Evolutionary conservation across 2,888 invertebrate species (phyloP).

Genomic region (Syritta pipiens): DNA sequence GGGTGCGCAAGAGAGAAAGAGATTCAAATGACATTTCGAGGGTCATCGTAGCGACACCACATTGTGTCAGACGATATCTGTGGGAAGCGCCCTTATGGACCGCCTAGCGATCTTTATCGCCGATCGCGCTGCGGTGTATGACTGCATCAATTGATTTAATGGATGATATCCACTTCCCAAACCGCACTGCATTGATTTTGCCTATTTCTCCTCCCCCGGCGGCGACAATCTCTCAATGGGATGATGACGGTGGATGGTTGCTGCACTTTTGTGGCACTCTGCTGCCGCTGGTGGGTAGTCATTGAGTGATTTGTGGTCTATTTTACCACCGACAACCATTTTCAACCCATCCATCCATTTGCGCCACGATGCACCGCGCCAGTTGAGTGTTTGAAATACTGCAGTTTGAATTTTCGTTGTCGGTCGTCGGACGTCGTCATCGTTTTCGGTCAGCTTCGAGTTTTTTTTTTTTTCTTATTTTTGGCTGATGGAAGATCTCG

Average conservation of each 20-base stretch:
- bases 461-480: too few relatives aligned
- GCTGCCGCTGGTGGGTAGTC: constrained; percentile 21
- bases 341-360: constrained; percentile 34
- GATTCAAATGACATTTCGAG: constrained; percentile 11
- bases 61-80: constrained; percentile 42
- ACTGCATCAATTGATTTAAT: constrained; percentile 46
- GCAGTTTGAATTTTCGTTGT: constrained; percentile 23
- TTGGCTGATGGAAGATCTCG: constrained; percentile 28
- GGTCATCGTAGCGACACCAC: too few relatives aligned
- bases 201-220: constrained; percentile 1
- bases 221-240: constrained; percentile 35
- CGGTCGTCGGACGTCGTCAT: constrained; percentile 6
- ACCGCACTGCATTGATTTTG: constrained; percentile 54
- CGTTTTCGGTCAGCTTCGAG: constrained; percentile 50
- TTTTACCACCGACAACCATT: constrained; percentile 38
- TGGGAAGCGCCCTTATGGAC: constrained; percentile 45
- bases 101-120: constrained; percentile 35
- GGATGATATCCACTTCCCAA: constrained; percentile 13
- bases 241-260: constrained; percentile 7
- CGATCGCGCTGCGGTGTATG: constrained; percentile 30
- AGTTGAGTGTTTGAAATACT: constrained; percentile 39
- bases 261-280: constrained; percentile 3
- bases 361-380: constrained; percentile 2
- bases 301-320: constrained; percentile 53
- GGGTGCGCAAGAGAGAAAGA: neutral